Conservation (phyloP, 2,113 vertebrate species). For the Enhydra lutris region DNA sequence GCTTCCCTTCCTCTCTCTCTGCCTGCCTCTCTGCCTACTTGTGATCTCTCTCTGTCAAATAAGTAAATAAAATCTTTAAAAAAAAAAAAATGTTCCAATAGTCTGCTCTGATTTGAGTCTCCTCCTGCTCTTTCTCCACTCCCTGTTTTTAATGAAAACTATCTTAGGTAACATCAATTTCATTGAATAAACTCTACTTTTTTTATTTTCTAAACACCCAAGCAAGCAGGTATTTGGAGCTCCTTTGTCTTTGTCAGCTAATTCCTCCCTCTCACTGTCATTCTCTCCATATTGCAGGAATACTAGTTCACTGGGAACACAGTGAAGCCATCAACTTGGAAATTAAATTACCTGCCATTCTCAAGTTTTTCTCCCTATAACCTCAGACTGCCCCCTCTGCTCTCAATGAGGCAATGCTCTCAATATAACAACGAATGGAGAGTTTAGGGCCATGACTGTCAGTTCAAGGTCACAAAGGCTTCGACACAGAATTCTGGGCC, state of each 20-base stretch:
- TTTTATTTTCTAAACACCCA: neutral
- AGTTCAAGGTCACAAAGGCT: neutral
- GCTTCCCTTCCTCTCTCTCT: too few relatives aligned
- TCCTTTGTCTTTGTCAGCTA: constrained; percentile 16
- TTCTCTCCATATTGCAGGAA: neutral
- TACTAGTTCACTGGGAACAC: neutral
- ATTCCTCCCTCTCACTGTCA: neutral
- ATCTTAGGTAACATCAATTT: neutral
- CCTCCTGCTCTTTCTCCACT: neutral
- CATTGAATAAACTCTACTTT: neutral
- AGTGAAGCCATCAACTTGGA: neutral
- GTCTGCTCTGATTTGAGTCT: neutral
- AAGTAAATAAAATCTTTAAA: too few relatives aligned
- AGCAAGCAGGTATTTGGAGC: neutral
- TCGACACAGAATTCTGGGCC: neutral
- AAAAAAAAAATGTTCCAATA: neutral
- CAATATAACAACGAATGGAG: neutral
- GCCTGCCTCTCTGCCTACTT: too few relatives aligned
- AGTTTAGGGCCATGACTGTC: neutral
- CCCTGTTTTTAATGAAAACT: neutral
- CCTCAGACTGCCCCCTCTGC: neutral
- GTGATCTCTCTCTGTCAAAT: too few relatives aligned
- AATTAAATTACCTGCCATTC: constrained; percentile 43
- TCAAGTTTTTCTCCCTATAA: neutral
- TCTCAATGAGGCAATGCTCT: neutral